Base-by-base conservation (phyloP, 2,113 vertebrate species). In the Lonchura striata region DNA sequence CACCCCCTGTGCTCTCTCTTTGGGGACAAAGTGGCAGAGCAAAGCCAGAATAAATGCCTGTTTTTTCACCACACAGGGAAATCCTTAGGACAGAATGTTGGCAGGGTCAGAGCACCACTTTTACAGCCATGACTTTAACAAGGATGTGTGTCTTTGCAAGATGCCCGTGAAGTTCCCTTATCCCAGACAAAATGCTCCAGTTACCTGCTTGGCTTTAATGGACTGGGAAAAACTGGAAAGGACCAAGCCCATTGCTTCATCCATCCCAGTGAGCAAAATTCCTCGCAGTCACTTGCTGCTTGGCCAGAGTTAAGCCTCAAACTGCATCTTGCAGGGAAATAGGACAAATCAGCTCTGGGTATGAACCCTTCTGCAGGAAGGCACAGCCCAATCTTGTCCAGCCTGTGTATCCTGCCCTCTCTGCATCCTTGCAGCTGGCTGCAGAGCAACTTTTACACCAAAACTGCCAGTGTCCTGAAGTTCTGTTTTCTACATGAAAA, bases 331-430 rank as follows among this genome's bases (percentile, higher is more conserved):
- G 13, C 33, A 49, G 23, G n/a, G 41, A 75, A 89, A 78, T 41
- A 27, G 42, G 35, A 70, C 4, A 39, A 68, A 85, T 41, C 31
- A n/a, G 11, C 41, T 56, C 57, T 12, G 13, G 57, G 19, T 72
- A 69, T 53, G 41, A 82, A 11, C 11, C 4, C 7, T 86, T 57
- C 37, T n/a, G 59, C 56, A 61, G 57, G 37, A 93, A 23, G 21
- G 39, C 41, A 47, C 28, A 61, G 64, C 66, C 41, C 90, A 76
- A 2, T 27, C 68, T 23, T 2, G 0, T 39, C 47, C 2, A 6
- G 22, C 6, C 18, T 2, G 8, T 0, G 0, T 2, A 10, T 68
- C 66, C 68, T 86, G 44, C 35, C 33, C 53, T 88, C 33, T 23
- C 41, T 4, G 1, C 57, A 81, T 84, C 30, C 27, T 22, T 6